Conservation (phyloP, 2,888 invertebrate species). For the Octonoba sinensis region DNA sequence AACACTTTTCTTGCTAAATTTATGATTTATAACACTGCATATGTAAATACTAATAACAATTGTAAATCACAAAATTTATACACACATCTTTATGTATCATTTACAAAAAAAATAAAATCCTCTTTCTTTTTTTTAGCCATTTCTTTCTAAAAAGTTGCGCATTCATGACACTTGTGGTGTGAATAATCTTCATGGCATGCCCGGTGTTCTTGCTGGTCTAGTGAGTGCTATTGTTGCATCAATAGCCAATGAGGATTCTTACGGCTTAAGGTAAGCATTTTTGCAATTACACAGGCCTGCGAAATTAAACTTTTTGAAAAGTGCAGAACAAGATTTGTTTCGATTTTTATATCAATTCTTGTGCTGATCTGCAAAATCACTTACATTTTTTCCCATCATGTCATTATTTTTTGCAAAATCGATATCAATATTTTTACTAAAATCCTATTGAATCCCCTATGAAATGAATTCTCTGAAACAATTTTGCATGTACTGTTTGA, state of each 20-base stretch:
- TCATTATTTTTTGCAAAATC: too few species aligned
- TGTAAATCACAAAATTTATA: too few species aligned
- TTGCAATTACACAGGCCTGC: too few species aligned
- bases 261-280: slow-evolving; percentile 73
- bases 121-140: slow-evolving; percentile 74
- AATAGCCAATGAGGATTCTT: slow-evolving; percentile 78
- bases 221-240: slow-evolving; percentile 83
- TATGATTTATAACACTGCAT: too few species aligned
- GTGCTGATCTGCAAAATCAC: not conserved
- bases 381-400: not conserved
- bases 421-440: too few species aligned
- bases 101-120: not conserved
- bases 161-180: slow-evolving; percentile 93
- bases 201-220: slow-evolving; percentile 87
- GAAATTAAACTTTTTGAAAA: not conserved
- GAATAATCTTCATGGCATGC: slow-evolving; percentile 96
- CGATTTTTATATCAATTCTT: too few species aligned
- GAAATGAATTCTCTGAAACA: too few species aligned
- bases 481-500: too few species aligned
- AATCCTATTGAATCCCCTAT: too few species aligned
- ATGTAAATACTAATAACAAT: too few species aligned
- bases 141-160: slow-evolving; percentile 75
- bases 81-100: not conserved
- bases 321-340: not conserved
- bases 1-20: too few species aligned